Base-by-base conservation (phyloP, 1,140 invertebrate genomes). In the Orius insidiosus region DNA sequence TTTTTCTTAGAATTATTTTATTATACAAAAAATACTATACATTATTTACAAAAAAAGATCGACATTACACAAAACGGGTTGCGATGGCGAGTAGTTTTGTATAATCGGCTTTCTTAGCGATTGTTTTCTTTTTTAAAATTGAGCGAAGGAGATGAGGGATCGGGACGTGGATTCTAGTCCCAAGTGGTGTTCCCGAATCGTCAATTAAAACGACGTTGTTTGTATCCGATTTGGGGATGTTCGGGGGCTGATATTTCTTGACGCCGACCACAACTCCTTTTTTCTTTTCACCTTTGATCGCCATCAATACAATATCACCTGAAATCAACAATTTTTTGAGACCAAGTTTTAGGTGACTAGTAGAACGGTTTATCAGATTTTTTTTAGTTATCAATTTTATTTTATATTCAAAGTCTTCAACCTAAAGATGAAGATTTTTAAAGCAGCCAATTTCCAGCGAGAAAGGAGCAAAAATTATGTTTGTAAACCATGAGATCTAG, bases 201-300 rank as follows among this genome's bases (percentile, higher is more conserved):
- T 98, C 92, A 45, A 99, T 83, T 0, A 99, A 63, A 1, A 98
- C 93, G 48, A 98, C 61, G 65, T 98, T 98, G 59, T 98, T 99
- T 52, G 78, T 88, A 62, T 99, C 95, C 65, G 88, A 94, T 58
- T 80, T 83, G 0, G 94, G 94, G 30, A 93, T 69, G 61, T 85
- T 81, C 3, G 78, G 60, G 46, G 74, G 71, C 59, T 95, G 86
- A 46, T 73, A 75, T 58, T 88, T 78, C 59, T 89, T 90, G 1
- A 87, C 65, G 1, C 95, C 95, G 15, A 98, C 93, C 39, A 98
- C 68, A 50, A 93, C 85, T 2, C 80, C 95, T 63, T 92, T 92
- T 59, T 90, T 93, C 71, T 93, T 98, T 60, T 97, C 80, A 19
- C 94, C 94, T 63, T 85, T 88, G 52, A 98, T 87, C 3, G 95